phyloP scores from a whole-genome alignment of 2,888 invertebrate genomes.

The Notodonta ziczac region DNA sequence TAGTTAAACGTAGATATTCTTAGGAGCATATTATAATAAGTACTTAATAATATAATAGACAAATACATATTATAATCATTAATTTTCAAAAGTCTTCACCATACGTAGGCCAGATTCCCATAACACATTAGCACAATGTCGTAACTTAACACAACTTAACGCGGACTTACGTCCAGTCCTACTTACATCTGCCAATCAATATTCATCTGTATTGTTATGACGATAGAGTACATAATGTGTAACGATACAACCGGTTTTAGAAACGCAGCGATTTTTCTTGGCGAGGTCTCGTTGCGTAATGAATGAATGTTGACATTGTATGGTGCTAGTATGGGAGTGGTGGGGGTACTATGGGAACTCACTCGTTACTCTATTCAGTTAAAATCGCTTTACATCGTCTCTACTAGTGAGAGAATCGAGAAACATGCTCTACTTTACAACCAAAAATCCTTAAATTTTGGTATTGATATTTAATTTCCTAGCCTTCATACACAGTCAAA shows the following conservation, averaged over 20 bases:
- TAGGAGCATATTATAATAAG: too few species aligned
- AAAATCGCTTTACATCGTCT: constrained; percentile 8
- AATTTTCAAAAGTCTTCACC: not conserved
- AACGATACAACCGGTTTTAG: constrained; percentile 48
- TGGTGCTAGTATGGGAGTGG: constrained; percentile 45
- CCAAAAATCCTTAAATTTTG: not conserved
- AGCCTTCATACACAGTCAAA: too few species aligned
- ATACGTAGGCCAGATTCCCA: constrained; percentile 34
- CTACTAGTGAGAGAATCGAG: too few species aligned
- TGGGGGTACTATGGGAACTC: constrained; percentile 41
- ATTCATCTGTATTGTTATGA: constrained; percentile 36
- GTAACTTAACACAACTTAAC: constrained; percentile 44
- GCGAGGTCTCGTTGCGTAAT: constrained; percentile 79
- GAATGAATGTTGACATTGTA: constrained; percentile 78
- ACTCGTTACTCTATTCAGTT: constrained; percentile 28
- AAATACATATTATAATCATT: too few species aligned
- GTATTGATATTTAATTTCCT: too few species aligned
- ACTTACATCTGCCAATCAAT: constrained; percentile 42
- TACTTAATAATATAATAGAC: too few species aligned
- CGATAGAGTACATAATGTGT: constrained; percentile 41
- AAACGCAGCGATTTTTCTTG: constrained; percentile 67
- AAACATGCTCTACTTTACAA: not conserved
- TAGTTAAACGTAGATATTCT: too few species aligned
- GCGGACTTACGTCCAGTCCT: constrained; percentile 49
- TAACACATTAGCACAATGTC: constrained; percentile 48